A percentile compares a stretch with the other conserved stretches of the same genome.
Conservation (phyloP, 2,888 invertebrate species). For the Teleiodes luculella region DNA sequence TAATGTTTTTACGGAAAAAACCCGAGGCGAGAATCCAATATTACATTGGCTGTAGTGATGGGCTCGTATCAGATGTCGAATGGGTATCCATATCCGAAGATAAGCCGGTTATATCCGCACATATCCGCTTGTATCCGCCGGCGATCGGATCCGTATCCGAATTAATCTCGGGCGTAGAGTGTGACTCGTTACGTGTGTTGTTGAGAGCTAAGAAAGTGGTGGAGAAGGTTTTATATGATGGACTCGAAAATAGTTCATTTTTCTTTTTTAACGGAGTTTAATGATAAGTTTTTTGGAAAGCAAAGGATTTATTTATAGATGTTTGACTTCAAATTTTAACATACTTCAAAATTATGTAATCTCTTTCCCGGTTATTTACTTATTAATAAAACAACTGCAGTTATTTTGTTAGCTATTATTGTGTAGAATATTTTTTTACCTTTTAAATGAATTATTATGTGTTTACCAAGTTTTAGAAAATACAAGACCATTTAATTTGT, state of each 20-base stretch:
- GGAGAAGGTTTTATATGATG: not conserved
- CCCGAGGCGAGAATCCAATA: constrained; percentile 53
- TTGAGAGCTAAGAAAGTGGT: not conserved
- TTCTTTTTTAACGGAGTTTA: too few relatives aligned
- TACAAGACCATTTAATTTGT: too few relatives aligned
- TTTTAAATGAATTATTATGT: too few relatives aligned
- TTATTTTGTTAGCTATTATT: constrained; percentile 4
- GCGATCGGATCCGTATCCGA: constrained; percentile 70
- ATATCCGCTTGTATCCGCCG: constrained; percentile 38
- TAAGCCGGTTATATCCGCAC: constrained; percentile 11
- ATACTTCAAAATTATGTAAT: too few relatives aligned
- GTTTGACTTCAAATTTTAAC: too few relatives aligned
- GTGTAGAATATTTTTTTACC: too few relatives aligned
- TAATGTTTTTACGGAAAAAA: constrained; percentile 27
- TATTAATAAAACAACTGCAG: too few relatives aligned
- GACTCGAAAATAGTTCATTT: too few relatives aligned
- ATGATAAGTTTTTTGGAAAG: too few relatives aligned
- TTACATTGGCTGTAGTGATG: constrained; percentile 26
- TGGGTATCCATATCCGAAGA: constrained; percentile 14
- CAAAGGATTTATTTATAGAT: too few relatives aligned
- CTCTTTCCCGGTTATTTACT: too few relatives aligned
- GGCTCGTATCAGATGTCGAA: constrained; percentile 27
- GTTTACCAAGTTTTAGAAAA: too few relatives aligned
- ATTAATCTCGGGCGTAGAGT: constrained; percentile 59
- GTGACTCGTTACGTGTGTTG: constrained; percentile 57